These are phyloP conservation scores for Telmatherina bonti DNA, from an alignment of 2,797 vertebrate genomes.

Conservation along the genomic window DNA sequence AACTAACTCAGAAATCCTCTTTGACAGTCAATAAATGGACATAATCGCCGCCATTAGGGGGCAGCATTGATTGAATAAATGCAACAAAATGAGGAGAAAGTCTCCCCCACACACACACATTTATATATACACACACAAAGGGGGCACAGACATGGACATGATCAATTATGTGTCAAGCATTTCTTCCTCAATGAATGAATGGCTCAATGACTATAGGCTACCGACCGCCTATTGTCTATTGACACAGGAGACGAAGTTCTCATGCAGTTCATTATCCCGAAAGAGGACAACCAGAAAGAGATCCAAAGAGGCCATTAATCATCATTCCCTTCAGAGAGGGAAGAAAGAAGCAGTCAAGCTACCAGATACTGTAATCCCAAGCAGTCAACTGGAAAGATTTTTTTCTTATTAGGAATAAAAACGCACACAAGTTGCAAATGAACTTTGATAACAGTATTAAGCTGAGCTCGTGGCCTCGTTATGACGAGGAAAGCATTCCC, in stretches of 20 bases:
- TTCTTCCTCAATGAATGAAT: conserved; percentile 79
- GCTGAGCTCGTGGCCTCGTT: background rate
- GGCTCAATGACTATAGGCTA: conserved; percentile 77
- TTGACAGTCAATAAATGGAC: conserved; percentile 37
- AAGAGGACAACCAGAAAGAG: conserved; percentile 73
- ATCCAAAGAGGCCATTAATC: conserved; percentile 81
- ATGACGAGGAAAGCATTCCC: background rate
- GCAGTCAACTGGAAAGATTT: conserved; percentile 26
- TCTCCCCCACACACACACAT: conserved; percentile 46
- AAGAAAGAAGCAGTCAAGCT: conserved; percentile 50
- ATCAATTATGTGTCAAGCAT: conserved; percentile 85
- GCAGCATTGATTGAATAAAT: conserved; percentile 79
- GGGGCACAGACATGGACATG: conserved; percentile 83
- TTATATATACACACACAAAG: conserved; percentile 61
- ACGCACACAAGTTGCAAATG: background rate
- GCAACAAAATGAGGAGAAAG: conserved; percentile 45
- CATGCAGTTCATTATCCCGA: conserved; percentile 83
- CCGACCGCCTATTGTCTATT: conserved; percentile 77
- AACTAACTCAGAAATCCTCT: conserved; percentile 47
- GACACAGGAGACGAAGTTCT: conserved; percentile 81
- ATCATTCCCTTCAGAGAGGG: conserved; percentile 74
- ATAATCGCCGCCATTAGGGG: conserved; percentile 73
- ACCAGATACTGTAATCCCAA: conserved; percentile 62
- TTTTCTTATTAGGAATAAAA: background rate
- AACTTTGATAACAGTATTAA: conserved; percentile 5